Conservation (phyloP, 2,113 vertebrate species). For the Poeciliopsis turrubarensis region DNA sequence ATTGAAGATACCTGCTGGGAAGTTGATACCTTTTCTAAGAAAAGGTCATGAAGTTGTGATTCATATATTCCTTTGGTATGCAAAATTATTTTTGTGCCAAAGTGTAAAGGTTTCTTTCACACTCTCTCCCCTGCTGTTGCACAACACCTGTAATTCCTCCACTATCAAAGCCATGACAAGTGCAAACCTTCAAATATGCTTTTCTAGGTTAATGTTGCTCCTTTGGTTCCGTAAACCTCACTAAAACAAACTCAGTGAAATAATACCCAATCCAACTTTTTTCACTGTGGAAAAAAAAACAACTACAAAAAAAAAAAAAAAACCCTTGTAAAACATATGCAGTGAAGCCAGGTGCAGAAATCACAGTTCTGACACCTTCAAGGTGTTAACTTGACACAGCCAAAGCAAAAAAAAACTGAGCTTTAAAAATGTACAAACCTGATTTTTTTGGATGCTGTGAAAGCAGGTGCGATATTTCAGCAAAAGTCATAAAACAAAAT, state of each 20-base stretch:
- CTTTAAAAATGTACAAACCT: background rate
- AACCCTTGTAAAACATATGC: background rate
- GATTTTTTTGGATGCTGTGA: background rate
- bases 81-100: no score
- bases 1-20: no score
- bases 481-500: background rate
- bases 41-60: no score
- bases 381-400: background rate
- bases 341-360: background rate
- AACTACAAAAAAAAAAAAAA: background rate
- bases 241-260: background rate
- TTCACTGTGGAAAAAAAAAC: background rate
- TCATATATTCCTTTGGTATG: no score
- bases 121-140: background rate
- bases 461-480: background rate
- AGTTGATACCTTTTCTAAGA: no score
- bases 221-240: background rate
- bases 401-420: background rate
- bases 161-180: background rate
- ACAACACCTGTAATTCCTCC: background rate
- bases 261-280: background rate
- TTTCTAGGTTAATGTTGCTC: background rate
- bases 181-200: background rate
- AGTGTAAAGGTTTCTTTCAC: background rate
- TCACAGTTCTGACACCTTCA: background rate